phyloP scores from a whole-genome alignment of 2,888 invertebrate genomes.

The Morinoia aosen region DNA sequence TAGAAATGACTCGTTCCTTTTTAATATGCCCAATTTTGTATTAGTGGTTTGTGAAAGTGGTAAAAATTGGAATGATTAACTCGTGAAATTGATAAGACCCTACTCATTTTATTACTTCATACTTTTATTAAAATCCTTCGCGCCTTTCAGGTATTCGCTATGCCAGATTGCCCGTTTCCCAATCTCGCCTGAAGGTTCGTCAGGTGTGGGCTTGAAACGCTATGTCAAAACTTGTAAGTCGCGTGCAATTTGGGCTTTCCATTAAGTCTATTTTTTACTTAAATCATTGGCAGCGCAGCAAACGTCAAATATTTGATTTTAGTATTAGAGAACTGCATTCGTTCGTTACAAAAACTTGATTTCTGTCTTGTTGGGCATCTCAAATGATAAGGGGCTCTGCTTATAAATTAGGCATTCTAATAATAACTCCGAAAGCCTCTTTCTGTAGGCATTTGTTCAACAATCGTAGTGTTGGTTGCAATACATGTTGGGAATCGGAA shows the following conservation, averaged over 20 bases:
- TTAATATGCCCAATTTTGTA: neutral
- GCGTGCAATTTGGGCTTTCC: no score
- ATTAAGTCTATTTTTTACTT: no score
- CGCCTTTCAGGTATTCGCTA: no score
- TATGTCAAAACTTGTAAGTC: no score
- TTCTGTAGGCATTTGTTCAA: neutral
- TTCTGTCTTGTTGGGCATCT: neutral
- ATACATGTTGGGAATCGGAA: neutral
- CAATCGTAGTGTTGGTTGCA: neutral
- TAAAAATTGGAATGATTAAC: neutral
- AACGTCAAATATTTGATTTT: no score
- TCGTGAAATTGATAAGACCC: neutral
- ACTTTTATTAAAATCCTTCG: no score
- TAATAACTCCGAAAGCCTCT: neutral
- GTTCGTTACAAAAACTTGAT: neutral
- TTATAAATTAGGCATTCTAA: neutral
- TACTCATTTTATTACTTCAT: neutral
- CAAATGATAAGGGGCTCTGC: neutral
- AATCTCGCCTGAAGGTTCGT: no score
- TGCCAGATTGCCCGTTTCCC: no score
- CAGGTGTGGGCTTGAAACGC: no score
- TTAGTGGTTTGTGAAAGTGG: neutral
- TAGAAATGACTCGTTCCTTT: neutral
- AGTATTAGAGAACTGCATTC: no score
- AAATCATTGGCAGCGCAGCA: no score